These are phyloP conservation scores for Zygogramma bicolorata DNA, from an alignment of 2,888 invertebrate genomes.

Conservation along the genomic window DNA sequence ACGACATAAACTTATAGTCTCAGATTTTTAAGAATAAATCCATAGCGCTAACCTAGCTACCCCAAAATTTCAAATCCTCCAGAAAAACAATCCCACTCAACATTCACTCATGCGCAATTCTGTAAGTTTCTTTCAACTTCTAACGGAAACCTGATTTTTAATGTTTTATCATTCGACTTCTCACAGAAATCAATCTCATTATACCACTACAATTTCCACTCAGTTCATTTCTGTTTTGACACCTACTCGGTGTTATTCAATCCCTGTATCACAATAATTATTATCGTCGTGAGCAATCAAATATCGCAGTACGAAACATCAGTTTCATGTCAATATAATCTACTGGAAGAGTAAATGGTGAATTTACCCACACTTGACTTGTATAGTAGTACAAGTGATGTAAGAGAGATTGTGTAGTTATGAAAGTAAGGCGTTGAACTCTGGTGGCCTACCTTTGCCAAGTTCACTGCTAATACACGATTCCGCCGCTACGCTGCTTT, in stretches of 20 bases:
- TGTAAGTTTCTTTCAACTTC: too few relatives aligned
- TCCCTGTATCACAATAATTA: neutral
- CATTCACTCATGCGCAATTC: too few relatives aligned
- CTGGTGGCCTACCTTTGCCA: constrained; percentile 65
- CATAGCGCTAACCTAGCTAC: too few relatives aligned
- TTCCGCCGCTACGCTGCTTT: neutral
- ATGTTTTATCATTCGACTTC: too few relatives aligned
- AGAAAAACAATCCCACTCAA: too few relatives aligned
- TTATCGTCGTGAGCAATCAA: neutral
- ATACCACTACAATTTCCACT: too few relatives aligned
- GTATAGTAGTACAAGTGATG: constrained; percentile 63
- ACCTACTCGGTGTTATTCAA: neutral
- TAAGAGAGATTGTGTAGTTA: constrained; percentile 65
- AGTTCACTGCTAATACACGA: constrained; percentile 60
- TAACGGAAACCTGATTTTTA: too few relatives aligned
- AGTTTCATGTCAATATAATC: constrained; percentile 16
- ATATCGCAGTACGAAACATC: constrained; percentile 11
- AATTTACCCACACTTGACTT: constrained; percentile 49
- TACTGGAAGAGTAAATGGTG: constrained; percentile 39
- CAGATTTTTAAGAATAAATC: too few relatives aligned
- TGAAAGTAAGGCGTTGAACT: constrained; percentile 67
- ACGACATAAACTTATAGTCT: too few relatives aligned
- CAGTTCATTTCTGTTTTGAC: neutral
- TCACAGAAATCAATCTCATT: too few relatives aligned
- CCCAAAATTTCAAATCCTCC: too few relatives aligned